A percentile compares a stretch with the other conserved stretches of the same genome.
phyloP scores from a whole-genome alignment of 2,113 vertebrate species.

The Fukomys damarensis region DNA sequence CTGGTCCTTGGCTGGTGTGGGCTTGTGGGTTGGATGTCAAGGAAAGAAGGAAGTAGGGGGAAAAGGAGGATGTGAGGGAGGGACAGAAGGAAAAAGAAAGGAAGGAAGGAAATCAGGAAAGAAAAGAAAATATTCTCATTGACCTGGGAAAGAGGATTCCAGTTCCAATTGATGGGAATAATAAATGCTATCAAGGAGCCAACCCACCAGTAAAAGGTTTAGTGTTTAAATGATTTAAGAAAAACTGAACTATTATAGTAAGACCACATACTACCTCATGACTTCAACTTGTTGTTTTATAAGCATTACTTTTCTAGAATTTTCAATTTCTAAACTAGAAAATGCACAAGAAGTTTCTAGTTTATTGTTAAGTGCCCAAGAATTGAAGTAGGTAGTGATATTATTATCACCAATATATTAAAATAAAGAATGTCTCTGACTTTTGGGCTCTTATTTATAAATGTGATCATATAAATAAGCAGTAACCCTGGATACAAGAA shows the following conservation, averaged over 20 bases:
- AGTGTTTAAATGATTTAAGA: neutral
- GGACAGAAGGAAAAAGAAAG: too few species aligned
- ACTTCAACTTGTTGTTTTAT: neutral
- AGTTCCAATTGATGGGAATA: neutral
- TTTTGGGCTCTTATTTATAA: neutral
- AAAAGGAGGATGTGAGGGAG: too few species aligned
- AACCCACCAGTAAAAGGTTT: neutral
- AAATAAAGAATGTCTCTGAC: neutral
- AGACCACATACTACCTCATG: neutral
- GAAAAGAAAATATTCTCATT: neutral
- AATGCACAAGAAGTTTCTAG: neutral
- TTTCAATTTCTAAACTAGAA: neutral
- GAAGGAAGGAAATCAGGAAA: neutral
- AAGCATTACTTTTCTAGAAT: neutral
- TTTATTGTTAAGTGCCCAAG: neutral
- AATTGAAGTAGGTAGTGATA: neutral
- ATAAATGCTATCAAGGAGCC: neutral
- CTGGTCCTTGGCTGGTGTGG: fast-evolving
- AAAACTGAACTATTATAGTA: neutral
- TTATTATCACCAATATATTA: neutral
- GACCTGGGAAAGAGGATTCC: fast-evolving
- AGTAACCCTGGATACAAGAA: neutral
- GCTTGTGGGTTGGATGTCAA: neutral
- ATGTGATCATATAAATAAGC: neutral
- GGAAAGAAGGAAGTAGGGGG: too few species aligned